Percentiles rank a stretch among this genome's conserved stretches.
Evolutionary conservation across 2,113 vertebrate genomes (phyloP).

Genomic region (Pterocles gutturalis): DNA sequence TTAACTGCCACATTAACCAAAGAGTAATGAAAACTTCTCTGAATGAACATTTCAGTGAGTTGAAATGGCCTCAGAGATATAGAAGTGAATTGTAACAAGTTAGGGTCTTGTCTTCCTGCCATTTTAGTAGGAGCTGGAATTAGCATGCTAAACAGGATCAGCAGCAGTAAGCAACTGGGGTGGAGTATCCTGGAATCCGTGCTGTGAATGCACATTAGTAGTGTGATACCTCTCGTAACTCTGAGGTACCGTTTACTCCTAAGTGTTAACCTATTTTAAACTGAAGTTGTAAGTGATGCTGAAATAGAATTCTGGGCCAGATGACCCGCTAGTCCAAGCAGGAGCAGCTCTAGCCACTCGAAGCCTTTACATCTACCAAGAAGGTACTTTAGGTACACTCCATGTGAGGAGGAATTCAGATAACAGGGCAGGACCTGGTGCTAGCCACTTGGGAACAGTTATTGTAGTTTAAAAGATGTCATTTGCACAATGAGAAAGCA

Average conservation of each 20-base stretch:
- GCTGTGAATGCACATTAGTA: not conserved
- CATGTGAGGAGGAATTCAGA: not conserved
- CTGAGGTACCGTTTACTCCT: not conserved
- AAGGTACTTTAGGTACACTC: not conserved
- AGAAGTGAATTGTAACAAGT: slow-evolving; percentile 79
- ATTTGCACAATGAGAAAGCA: not conserved
- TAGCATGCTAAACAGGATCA: slow-evolving; percentile 26
- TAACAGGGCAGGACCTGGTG: not conserved
- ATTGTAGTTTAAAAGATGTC: not conserved
- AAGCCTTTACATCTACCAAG: not conserved
- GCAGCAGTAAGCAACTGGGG: slow-evolving; percentile 10
- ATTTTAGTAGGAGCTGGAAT: slow-evolving; percentile 60
- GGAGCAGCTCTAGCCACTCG: not conserved
- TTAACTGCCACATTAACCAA: slow-evolving; percentile 83
- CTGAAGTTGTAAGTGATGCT: not conserved
- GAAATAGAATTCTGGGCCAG: not conserved
- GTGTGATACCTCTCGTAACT: not conserved
- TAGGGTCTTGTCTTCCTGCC: slow-evolving; percentile 69
- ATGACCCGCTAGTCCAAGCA: not conserved
- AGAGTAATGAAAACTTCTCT: slow-evolving; percentile 80
- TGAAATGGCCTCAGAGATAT: slow-evolving; percentile 70
- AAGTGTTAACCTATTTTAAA: not conserved
- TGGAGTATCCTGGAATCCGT: not conserved
- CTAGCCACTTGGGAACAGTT: not conserved
- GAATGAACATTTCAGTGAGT: slow-evolving; percentile 77